These are phyloP conservation scores for Micromesistius poutassou DNA, from an alignment of 2,797 vertebrate species.

Conservation along the genomic window DNA sequence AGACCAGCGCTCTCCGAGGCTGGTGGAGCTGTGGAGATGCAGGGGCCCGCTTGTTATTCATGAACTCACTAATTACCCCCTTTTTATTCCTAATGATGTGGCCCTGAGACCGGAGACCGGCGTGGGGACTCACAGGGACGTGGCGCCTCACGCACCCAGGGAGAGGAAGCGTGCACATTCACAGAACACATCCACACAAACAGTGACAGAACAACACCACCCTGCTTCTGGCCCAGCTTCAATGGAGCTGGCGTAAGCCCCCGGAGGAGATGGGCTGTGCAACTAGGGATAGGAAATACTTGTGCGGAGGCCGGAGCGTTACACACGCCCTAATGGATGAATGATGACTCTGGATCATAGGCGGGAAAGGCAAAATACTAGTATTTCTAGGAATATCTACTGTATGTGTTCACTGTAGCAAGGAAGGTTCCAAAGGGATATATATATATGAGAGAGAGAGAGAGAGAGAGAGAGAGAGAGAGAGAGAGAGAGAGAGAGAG, in stretches of 20 bases:
- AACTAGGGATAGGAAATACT: slow-evolving; percentile 26
- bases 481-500: too few relatives aligned
- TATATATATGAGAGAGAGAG: too few relatives aligned
- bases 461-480: too few relatives aligned
- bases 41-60: slow-evolving; percentile 72
- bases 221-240: slow-evolving; percentile 22
- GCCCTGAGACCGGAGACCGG: slow-evolving; percentile 68
- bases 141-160: slow-evolving; percentile 24
- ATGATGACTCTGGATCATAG: neutral
- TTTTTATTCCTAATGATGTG: slow-evolving; percentile 70
- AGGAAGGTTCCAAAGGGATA: too few relatives aligned
- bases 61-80: slow-evolving; percentile 70
- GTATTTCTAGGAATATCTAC: neutral
- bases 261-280: slow-evolving; percentile 25
- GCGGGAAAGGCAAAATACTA: neutral
- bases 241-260: slow-evolving; percentile 27
- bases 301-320: slow-evolving; percentile 23
- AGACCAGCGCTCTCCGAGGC: slow-evolving; percentile 50
- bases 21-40: slow-evolving; percentile 30
- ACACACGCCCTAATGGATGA: slow-evolving; percentile 29
- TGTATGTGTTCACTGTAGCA: neutral
- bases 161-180: neutral
- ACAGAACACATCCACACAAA: neutral
- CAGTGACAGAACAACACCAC: neutral
- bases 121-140: slow-evolving; percentile 40